These are phyloP conservation scores for Medauroidea extradentata DNA, from an alignment of 1,140 invertebrate genomes.

Conservation along the genomic window DNA sequence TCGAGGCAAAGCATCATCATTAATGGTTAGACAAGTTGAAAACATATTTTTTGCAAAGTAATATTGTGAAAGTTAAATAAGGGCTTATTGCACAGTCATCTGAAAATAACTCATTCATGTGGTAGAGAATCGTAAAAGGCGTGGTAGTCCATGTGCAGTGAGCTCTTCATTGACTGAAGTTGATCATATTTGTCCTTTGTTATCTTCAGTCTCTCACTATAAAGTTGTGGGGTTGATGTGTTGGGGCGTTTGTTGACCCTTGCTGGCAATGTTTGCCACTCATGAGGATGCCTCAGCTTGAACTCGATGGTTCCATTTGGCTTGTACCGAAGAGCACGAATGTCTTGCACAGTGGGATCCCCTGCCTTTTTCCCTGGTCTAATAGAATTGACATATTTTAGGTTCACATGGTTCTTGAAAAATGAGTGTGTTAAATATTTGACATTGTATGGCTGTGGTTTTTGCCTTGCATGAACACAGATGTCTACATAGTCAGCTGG, in stretches of 20 bases:
- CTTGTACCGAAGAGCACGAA: conserved; percentile 8
- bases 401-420: conserved; percentile 17
- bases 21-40: no score
- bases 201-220: conserved; percentile 9
- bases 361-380: conserved; percentile 15
- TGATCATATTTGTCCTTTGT: conserved; percentile 13
- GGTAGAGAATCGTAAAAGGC: conserved; percentile 9
- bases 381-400: conserved; percentile 6
- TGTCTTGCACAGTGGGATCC: conserved; percentile 13
- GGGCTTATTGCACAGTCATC: no score
- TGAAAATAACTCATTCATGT: conserved; percentile 1
- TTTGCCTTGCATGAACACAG: conserved; percentile 8
- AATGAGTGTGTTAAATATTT: conserved; percentile 12
- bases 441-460: conserved; percentile 12
- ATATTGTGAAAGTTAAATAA: no score
- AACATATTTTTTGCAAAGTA: no score
- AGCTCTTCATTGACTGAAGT: conserved; percentile 10
- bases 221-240: not conserved
- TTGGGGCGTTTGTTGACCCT: not conserved
- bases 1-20: no score
- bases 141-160: conserved; percentile 4
- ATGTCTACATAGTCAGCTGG: not conserved
- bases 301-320: not conserved
- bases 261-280: conserved; percentile 8
- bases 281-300: not conserved